phyloP scores from a whole-genome alignment of 2,797 vertebrate genomes.

The Emys orbicularis region DNA sequence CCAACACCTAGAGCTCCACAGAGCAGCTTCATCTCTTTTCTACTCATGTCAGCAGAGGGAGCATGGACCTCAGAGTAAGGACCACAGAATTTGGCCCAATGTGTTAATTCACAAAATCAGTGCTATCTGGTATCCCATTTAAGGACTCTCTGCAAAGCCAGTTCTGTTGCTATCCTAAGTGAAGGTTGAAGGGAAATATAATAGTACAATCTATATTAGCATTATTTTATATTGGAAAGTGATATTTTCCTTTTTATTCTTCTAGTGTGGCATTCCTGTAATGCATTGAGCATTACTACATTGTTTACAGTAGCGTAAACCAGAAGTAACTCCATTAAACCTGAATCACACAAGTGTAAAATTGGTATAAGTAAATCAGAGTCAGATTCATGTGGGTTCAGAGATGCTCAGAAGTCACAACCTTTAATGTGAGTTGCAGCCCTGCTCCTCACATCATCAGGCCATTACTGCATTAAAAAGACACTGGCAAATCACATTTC shows the following conservation, averaged over 20 bases:
- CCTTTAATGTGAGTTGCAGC: neutral
- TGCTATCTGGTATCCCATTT: neutral
- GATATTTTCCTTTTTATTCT: neutral
- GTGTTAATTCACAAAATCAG: neutral
- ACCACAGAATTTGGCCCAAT: neutral
- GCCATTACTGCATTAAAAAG: neutral
- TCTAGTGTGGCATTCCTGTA: neutral
- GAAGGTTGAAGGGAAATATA: neutral
- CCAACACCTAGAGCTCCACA: neutral
- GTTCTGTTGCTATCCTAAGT: accelerated
- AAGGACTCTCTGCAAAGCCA: neutral
- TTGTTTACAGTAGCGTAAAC: neutral
- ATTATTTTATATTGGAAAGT: neutral
- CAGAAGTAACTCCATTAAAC: neutral
- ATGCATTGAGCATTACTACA: neutral
- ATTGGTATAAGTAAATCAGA: neutral
- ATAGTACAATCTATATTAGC: neutral
- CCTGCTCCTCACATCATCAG: neutral
- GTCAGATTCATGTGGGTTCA: neutral
- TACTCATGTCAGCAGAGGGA: accelerated
- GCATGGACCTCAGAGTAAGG: accelerated
- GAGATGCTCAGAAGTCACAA: neutral
- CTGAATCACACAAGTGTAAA: neutral
- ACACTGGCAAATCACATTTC: neutral
- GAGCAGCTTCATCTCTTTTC: neutral